These are phyloP conservation scores for Glyptemys insculpta DNA, from an alignment of 2,797 vertebrate genomes.

Conservation along the genomic window DNA sequence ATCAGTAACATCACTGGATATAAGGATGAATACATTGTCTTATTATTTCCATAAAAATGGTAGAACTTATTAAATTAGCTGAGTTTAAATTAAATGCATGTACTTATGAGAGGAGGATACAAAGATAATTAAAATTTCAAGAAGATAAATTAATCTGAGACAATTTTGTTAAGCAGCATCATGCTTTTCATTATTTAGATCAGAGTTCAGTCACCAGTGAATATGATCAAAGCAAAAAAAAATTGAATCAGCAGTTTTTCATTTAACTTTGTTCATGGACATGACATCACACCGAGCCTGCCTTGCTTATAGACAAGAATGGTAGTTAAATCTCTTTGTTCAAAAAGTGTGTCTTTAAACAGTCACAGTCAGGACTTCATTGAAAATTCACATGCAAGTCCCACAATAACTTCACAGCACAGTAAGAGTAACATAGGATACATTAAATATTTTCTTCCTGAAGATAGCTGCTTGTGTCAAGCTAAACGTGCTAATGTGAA, in stretches of 20 bases:
- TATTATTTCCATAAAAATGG: not conserved
- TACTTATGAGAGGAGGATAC: not conserved
- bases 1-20: not conserved
- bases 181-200: not conserved
- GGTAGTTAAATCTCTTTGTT: not conserved
- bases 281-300: not conserved
- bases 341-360: not conserved
- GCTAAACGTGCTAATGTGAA: not conserved
- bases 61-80: not conserved
- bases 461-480: not conserved
- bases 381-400: constrained; percentile 4
- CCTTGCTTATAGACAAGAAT: constrained; percentile 4
- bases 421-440: not conserved
- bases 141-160: constrained; percentile 12
- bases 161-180: not conserved
- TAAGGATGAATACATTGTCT: not conserved
- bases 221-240: not conserved
- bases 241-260: constrained; percentile 2
- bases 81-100: constrained; percentile 15
- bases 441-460: fast-evolving
- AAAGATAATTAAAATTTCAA: constrained; percentile 39
- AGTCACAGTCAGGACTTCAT: not conserved
- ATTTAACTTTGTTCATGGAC: not conserved
- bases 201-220: not conserved
- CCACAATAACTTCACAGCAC: not conserved